Evolutionary conservation across 1,140 invertebrate species (phyloP), one percentile per base, ranked within the genome.

Genomic region (Rhyacophila brunnea): DNA sequence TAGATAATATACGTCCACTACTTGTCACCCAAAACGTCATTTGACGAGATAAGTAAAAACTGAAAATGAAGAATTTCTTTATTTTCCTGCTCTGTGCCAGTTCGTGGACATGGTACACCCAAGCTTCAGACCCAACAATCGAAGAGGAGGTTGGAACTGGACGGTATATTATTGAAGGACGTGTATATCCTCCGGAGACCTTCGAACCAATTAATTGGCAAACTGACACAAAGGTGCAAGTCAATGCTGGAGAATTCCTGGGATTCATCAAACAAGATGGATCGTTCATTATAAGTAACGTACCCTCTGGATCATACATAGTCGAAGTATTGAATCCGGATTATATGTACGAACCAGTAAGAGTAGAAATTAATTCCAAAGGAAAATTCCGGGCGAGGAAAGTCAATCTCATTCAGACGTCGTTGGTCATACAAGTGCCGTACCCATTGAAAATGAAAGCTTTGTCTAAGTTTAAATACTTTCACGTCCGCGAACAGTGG

Each of bases 321-420:
- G 81, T 99, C 1, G 96, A 99, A 81, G 85, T 97, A 11, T 73
- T 93, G 6, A 89, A 97, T 79, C 91, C 95, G 4, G 89, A 96
- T 68, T 95, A 88, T 68, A 82, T 89, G 58, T 99, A 95, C 68
- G 95, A 98, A 67, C 91, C 93, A 4, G 86, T 94, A 1, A 81
- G 95, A 58, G 92, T 98, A 0, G 95, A 98, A 78, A 96, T 98
- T 45, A 97, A 94, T 71, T 90, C 88, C 0, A 96, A 95, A 74
- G 97, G 97, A 17, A 99, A 99, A 78, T 94, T 92, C 62, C 83
- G 97, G 62, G 96, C 95, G 0, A 81, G 97, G 44, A 94, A 91
- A 80, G 88, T 99, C 0, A 99, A 99, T 75, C 87, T 94, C 68
- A 87, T 99, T 49, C 95, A 98, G 73, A 92, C 93, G 0, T 89